Conservation (phyloP, 2,113 vertebrate species). For the Indicator maculatus region DNA sequence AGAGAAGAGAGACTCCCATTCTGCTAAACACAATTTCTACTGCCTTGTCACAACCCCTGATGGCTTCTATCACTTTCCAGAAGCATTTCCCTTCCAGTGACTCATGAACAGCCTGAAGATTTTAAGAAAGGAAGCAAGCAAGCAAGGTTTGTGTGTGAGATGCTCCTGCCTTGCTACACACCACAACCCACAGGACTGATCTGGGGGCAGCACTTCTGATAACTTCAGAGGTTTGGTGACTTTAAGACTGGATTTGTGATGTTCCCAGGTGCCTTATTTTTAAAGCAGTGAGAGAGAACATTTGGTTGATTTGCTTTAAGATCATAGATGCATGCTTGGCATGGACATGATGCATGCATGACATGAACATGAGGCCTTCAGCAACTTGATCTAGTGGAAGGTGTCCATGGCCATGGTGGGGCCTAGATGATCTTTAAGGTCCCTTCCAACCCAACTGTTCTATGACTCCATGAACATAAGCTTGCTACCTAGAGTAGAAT, state of each 20-base stretch:
- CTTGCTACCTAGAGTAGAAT: background rate
- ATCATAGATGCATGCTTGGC: background rate
- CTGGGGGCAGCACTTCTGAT: background rate
- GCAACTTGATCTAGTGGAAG: too few relatives aligned
- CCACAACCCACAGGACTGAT: fast-evolving
- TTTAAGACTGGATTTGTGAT: background rate
- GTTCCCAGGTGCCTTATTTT: background rate
- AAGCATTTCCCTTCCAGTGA: background rate
- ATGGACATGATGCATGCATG: background rate
- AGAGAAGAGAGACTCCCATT: background rate
- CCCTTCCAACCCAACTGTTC: too few relatives aligned
- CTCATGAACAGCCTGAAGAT: background rate
- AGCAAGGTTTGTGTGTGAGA: background rate
- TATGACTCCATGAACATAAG: background rate
- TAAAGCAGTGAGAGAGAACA: background rate
- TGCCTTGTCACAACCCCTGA: fast-evolving
- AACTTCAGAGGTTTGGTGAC: background rate
- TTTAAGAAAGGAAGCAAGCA: background rate
- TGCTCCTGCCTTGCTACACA: background rate
- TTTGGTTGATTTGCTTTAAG: background rate
- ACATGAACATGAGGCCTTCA: too few relatives aligned
- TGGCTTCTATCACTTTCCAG: background rate
- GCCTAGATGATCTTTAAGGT: too few relatives aligned
- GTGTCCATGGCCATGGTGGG: too few relatives aligned
- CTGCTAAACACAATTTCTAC: background rate